Percentiles rank a stretch among this genome's conserved stretches.
These are phyloP conservation scores for Pyralis farinalis DNA, from an alignment of 2,888 invertebrate species.

Conservation along the genomic window DNA sequence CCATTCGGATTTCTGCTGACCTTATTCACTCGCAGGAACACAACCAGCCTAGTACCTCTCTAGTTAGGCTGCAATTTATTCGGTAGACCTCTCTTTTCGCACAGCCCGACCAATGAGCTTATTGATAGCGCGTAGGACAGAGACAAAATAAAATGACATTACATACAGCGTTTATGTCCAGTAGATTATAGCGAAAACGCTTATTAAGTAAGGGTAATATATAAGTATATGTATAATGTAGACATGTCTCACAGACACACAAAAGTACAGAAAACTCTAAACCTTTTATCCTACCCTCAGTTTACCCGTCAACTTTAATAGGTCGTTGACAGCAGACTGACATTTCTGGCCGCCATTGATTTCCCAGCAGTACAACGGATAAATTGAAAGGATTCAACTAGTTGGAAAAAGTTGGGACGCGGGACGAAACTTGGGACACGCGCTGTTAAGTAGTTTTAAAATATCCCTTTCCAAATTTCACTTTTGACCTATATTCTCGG, in stretches of 20 bases:
- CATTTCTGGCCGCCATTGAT: conserved; percentile 28
- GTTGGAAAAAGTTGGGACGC: conserved; percentile 36
- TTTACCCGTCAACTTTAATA: conserved; percentile 8
- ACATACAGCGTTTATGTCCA: no score
- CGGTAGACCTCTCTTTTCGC: no score
- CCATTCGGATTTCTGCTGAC: no score
- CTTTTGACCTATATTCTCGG: neutral
- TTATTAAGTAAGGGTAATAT: no score
- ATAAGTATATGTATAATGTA: no score
- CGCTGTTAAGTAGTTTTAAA: conserved; percentile 30
- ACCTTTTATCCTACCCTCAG: neutral
- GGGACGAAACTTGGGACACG: conserved; percentile 20
- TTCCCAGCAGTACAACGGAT: conserved; percentile 41
- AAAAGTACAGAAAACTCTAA: neutral
- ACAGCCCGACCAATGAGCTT: no score
- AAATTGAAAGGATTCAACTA: conserved; percentile 52
- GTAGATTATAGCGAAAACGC: no score
- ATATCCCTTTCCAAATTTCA: conserved; percentile 7
- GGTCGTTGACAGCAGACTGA: conserved; percentile 16
- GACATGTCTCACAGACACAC: neutral
- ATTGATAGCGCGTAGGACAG: no score
- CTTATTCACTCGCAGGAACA: no score
- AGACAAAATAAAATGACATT: no score
- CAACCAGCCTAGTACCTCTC: no score
- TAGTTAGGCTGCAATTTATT: no score